Percentiles rank a stretch among this genome's conserved stretches.
phyloP scores from a whole-genome alignment of 2,888 invertebrate species.

The Lithodes maja region DNA sequence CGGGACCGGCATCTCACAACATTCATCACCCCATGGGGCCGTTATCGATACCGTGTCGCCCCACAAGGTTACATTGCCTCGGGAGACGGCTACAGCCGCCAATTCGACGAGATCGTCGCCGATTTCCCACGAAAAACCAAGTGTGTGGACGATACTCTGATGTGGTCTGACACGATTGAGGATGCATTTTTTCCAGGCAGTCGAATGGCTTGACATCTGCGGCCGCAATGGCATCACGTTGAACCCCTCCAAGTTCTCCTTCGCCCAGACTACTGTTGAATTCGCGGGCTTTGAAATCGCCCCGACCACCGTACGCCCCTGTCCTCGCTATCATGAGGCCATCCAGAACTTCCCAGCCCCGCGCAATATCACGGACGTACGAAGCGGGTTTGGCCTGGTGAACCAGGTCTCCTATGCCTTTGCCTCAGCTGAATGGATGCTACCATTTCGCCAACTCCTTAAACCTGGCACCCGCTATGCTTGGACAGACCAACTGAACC shows the following conservation, averaged over 20 bases:
- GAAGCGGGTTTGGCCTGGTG: slow-evolving; percentile 38
- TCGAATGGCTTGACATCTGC: slow-evolving; percentile 22
- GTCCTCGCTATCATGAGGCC: slow-evolving; percentile 1
- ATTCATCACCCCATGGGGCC: slow-evolving; percentile 33
- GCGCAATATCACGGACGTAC: slow-evolving; percentile 44
- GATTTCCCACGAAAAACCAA: slow-evolving; percentile 37
- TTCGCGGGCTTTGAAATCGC: slow-evolving; percentile 29
- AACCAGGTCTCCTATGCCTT: slow-evolving; percentile 45
- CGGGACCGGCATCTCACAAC: slow-evolving; percentile 12
- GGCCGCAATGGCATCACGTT: slow-evolving; percentile 41
- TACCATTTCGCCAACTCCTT: slow-evolving; percentile 26
- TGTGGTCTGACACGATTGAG: slow-evolving; percentile 38
- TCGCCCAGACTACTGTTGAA: slow-evolving; percentile 22
- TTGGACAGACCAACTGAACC: slow-evolving; percentile 20
- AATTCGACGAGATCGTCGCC: slow-evolving; percentile 16
- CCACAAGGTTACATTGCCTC: slow-evolving; percentile 41
- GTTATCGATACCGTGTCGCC: slow-evolving; percentile 17
- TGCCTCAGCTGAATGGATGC: slow-evolving; percentile 23
- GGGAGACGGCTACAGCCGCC: slow-evolving; percentile 17
- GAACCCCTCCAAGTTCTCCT: slow-evolving; percentile 36
- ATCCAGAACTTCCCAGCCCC: slow-evolving; percentile 39
- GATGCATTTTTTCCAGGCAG: slow-evolving; percentile 3
- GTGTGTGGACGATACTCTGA: slow-evolving; percentile 32
- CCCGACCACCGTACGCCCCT: not conserved
- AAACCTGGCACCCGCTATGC: slow-evolving; percentile 14